Conservation (phyloP, 1,140 invertebrate genomes). For the Homalodisca vitripennis region DNA sequence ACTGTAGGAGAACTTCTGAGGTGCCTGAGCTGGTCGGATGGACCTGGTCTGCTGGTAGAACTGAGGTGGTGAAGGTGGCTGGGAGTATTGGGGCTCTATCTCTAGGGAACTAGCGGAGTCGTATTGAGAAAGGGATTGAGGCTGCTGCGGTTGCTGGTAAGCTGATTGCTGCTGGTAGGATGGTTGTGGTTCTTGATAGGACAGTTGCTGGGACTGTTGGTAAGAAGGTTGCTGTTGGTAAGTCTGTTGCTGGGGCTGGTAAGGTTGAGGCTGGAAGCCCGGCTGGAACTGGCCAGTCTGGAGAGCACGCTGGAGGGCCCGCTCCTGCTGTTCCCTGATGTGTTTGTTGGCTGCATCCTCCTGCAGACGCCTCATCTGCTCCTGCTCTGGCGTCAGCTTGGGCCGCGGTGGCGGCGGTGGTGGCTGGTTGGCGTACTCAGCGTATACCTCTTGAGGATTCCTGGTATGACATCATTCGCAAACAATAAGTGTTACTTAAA, state of each 20-base stretch:
- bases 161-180: neutral
- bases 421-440: neutral
- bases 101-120: neutral
- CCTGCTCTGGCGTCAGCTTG: slow-evolving; percentile 13
- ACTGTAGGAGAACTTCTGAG: slow-evolving; percentile 31
- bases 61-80: slow-evolving; percentile 1
- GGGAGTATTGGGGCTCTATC: neutral
- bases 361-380: slow-evolving; percentile 25
- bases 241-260: neutral
- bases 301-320: slow-evolving; percentile 14
- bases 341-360: slow-evolving; percentile 25
- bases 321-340: slow-evolving; percentile 32
- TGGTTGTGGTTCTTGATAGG: neutral
- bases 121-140: slow-evolving; percentile 1
- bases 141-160: neutral
- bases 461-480: neutral
- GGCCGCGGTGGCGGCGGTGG: neutral
- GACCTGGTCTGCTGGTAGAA: slow-evolving; percentile 6
- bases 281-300: neutral
- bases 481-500: neutral
- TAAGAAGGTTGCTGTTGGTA: neutral
- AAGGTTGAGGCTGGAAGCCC: slow-evolving; percentile 10
- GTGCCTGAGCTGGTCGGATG: neutral
- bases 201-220: neutral
- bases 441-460: neutral